phyloP scores from a whole-genome alignment of 1,140 invertebrate genomes.

The Diploscapter pachys region DNA sequence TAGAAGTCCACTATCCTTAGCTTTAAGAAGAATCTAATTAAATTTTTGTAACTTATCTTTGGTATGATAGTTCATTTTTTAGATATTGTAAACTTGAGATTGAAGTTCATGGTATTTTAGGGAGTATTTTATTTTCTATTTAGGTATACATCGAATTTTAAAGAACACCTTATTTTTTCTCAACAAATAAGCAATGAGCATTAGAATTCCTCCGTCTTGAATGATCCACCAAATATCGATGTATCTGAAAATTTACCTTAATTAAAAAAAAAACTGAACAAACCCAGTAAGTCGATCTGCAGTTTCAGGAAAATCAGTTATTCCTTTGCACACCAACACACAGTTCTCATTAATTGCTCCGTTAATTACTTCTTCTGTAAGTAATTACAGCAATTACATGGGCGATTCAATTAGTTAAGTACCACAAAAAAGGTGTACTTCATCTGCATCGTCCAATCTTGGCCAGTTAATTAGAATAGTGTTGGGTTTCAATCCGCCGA shows the following conservation, averaged over 20 bases:
- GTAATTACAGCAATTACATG: background rate
- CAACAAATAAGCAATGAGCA: constrained; percentile 92
- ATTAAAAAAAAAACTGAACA: too few relatives aligned
- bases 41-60: too few relatives aligned
- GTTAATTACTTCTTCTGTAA: constrained; percentile 37
- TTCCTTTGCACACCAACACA: constrained; percentile 80
- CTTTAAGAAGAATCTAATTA: too few relatives aligned
- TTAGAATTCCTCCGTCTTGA: constrained; percentile 90
- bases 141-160: too few relatives aligned
- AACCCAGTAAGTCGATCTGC: constrained; percentile 80
- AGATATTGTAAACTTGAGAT: too few relatives aligned
- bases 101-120: too few relatives aligned
- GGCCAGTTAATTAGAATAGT: constrained; percentile 97
- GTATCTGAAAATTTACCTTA: constrained; percentile 61
- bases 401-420: background rate
- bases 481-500: constrained; percentile 96
- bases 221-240: constrained; percentile 86
- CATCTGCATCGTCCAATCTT: constrained; percentile 76
- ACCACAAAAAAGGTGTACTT: constrained; percentile 50
- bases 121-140: too few relatives aligned
- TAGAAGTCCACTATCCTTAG: too few relatives aligned
- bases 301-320: constrained; percentile 90
- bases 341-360: constrained; percentile 56
- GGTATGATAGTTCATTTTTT: too few relatives aligned
- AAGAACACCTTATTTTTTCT: constrained; percentile 87